Percentiles rank a stretch among this genome's conserved stretches.
These are phyloP conservation scores for Copidosoma floridanum DNA, from an alignment of 1,140 invertebrate species.

Conservation along the genomic window DNA sequence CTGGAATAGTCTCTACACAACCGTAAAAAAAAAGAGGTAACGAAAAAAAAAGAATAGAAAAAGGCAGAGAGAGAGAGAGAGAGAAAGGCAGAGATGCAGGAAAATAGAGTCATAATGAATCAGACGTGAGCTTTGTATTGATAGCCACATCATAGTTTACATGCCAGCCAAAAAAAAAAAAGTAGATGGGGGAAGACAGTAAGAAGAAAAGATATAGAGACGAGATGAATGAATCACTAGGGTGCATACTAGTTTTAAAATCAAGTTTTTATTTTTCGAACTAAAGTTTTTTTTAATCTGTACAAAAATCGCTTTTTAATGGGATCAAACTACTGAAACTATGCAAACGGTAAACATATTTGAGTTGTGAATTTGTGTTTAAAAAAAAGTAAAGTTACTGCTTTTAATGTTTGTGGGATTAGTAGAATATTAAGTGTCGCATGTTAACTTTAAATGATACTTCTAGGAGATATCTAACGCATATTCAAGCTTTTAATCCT, in stretches of 20 bases:
- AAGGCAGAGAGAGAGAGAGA: background rate
- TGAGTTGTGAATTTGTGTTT: too few relatives aligned
- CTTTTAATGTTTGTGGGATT: too few relatives aligned
- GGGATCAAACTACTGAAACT: too few relatives aligned
- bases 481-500: too few relatives aligned
- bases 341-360: too few relatives aligned
- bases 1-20: too few relatives aligned
- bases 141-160: too few relatives aligned
- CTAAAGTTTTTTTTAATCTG: background rate
- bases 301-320: too few relatives aligned
- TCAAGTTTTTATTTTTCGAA: background rate
- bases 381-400: too few relatives aligned
- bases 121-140: too few relatives aligned
- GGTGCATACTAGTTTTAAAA: conserved; percentile 51
- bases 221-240: conserved; percentile 51
- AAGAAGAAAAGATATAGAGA: background rate
- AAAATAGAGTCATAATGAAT: background rate
- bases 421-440: conserved; percentile 13
- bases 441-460: conserved; percentile 15
- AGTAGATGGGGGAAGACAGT: background rate
- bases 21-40: background rate
- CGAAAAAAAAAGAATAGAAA: background rate
- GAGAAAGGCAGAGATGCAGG: background rate
- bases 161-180: background rate
- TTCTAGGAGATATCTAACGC: too few relatives aligned